phyloP scores from a whole-genome alignment of 2,888 invertebrate species.

The Strigamia crassipes region DNA sequence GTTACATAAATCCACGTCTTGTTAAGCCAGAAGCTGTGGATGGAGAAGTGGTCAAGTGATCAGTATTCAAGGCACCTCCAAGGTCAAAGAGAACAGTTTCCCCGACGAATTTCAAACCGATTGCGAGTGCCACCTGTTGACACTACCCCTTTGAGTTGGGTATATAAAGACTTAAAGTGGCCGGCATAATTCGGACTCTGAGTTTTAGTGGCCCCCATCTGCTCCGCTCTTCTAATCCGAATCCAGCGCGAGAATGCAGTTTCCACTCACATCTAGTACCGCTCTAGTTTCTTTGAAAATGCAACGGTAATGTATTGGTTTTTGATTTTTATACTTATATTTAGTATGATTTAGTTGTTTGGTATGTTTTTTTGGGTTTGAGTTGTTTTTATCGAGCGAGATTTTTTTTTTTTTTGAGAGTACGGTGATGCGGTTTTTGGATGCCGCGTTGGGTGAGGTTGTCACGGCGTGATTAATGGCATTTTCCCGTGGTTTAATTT shows the following conservation, averaged over 20 bases:
- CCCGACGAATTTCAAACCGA: neutral
- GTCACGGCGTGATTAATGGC: too few relatives aligned
- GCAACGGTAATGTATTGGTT: neutral
- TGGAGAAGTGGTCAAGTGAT: neutral
- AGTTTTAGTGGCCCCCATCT: neutral
- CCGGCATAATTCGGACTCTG: neutral
- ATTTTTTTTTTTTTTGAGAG: too few relatives aligned
- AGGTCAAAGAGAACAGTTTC: conserved; percentile 32
- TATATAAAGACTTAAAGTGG: neutral
- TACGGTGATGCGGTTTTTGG: too few relatives aligned
- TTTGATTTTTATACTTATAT: neutral
- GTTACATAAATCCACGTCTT: neutral
- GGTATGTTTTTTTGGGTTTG: neutral
- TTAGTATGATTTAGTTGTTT: neutral
- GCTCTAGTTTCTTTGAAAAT: neutral
- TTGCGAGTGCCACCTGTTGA: conserved; percentile 10
- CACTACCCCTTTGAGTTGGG: neutral
- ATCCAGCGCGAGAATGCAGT: neutral
- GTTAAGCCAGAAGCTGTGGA: neutral
- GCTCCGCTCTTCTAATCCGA: neutral
- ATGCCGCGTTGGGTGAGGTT: too few relatives aligned
- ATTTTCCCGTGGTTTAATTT: too few relatives aligned
- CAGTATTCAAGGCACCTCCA: neutral
- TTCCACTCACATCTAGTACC: neutral
- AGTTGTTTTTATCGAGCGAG: too few relatives aligned